Conservation (phyloP, 2,888 invertebrate species). For the Eretmocerus hayati region DNA sequence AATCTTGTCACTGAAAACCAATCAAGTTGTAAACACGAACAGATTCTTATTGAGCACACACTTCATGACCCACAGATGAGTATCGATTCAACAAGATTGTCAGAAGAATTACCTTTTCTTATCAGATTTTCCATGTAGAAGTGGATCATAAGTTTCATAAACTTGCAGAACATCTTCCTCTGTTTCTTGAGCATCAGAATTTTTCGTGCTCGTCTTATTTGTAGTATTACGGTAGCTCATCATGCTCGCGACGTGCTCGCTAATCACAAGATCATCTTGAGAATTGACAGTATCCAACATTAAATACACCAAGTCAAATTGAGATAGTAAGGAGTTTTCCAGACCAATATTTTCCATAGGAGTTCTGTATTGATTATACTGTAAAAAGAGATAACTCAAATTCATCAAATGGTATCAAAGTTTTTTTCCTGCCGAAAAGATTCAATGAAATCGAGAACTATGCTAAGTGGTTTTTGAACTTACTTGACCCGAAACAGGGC, state of each 20-base stretch:
- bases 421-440: too few species aligned
- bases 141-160: slow-evolving; percentile 87
- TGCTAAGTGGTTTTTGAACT: too few species aligned
- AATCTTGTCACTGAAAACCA: slow-evolving; percentile 52
- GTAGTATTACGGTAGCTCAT: slow-evolving; percentile 89
- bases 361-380: slow-evolving; percentile 98
- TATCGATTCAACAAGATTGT: too few species aligned
- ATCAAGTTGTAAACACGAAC: too few species aligned
- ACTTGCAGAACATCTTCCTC: slow-evolving; percentile 64
- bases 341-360: slow-evolving; percentile 99
- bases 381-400: too few species aligned
- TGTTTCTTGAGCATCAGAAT: slow-evolving; percentile 63
- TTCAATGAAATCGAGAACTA: too few species aligned
- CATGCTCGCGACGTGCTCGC: slow-evolving; percentile 96
- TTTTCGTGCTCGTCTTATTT: slow-evolving; percentile 81
- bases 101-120: slow-evolving; percentile 50
- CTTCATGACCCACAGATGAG: too few species aligned
- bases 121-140: slow-evolving; percentile 77
- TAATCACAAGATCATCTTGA: slow-evolving; percentile 83
- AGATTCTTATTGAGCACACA: too few species aligned
- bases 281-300: slow-evolving; percentile 90
- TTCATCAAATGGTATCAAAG: too few species aligned
- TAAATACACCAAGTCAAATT: slow-evolving; percentile 97
- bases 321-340: slow-evolving; percentile 92
- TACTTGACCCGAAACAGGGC: slow-evolving; percentile 95